Conservation (phyloP, 2,113 vertebrate species). For the Colius striatus region DNA sequence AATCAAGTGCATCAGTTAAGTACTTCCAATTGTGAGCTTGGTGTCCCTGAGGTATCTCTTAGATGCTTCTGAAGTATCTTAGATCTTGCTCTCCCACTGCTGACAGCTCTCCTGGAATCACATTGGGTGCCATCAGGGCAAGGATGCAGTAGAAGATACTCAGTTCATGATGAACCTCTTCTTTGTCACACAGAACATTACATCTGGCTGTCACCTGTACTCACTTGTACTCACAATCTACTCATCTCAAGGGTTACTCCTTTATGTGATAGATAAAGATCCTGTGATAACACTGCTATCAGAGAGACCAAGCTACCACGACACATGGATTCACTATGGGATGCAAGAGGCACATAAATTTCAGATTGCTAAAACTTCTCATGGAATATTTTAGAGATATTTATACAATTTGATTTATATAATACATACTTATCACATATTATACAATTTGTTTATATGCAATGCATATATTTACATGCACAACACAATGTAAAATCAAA, state of each 20-base stretch:
- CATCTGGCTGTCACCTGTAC: not conserved
- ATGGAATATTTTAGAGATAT: not conserved
- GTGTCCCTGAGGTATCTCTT: not conserved
- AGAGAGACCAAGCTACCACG: not conserved
- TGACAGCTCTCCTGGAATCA: not conserved
- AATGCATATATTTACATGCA: not conserved
- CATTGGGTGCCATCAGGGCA: too few species aligned
- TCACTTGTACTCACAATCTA: fast-evolving
- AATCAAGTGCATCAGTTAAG: fast-evolving
- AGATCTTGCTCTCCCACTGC: not conserved
- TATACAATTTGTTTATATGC: not conserved
- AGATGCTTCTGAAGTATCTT: not conserved
- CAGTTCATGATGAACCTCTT: not conserved
- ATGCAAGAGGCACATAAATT: fast-evolving
- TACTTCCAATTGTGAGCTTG: not conserved
- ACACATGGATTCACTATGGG: not conserved
- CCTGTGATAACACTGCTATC: not conserved
- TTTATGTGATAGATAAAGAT: fast-evolving
- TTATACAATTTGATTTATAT: not conserved
- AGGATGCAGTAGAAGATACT: not conserved
- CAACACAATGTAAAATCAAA: not conserved
- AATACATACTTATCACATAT: not conserved
- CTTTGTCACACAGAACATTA: not conserved
- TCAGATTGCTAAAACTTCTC: not conserved
- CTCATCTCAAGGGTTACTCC: not conserved